These are phyloP conservation scores for Carcinoscorpius rotundicauda DNA, from an alignment of 1,140 invertebrate genomes.

Conservation along the genomic window DNA sequence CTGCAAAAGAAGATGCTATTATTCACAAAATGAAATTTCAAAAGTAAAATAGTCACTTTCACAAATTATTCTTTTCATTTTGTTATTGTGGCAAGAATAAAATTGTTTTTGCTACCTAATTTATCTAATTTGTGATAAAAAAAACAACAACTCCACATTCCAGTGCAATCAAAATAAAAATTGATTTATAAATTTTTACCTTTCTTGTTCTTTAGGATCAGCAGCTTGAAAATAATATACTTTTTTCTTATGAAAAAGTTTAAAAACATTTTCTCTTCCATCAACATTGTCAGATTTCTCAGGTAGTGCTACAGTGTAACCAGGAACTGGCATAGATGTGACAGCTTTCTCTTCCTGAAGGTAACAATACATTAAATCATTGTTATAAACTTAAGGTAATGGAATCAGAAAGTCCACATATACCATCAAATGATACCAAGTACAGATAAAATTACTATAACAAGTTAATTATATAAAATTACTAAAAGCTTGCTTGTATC, in stretches of 20 bases:
- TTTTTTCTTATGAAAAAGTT: slow-evolving; percentile 44
- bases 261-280: slow-evolving; percentile 39
- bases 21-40: too few relatives aligned
- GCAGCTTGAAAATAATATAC: slow-evolving; percentile 43
- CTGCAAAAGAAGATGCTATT: too few relatives aligned
- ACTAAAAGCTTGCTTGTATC: too few relatives aligned
- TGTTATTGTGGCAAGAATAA: too few relatives aligned
- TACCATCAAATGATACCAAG: too few relatives aligned
- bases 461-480: too few relatives aligned
- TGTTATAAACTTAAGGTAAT: background rate
- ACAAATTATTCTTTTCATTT: too few relatives aligned
- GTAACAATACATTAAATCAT: background rate
- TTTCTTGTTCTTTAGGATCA: slow-evolving; percentile 35
- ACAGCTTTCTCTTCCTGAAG: slow-evolving; percentile 40
- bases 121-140: background rate
- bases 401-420: background rate
- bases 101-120: too few relatives aligned
- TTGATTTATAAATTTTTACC: slow-evolving; percentile 26
- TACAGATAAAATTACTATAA: too few relatives aligned
- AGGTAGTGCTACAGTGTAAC: slow-evolving; percentile 37
- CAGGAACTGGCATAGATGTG: slow-evolving; percentile 49
- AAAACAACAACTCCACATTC: too few relatives aligned
- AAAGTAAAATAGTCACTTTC: too few relatives aligned
- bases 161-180: background rate
- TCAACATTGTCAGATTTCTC: slow-evolving; percentile 29